A percentile compares a stretch with the other conserved stretches of the same genome.
These are phyloP conservation scores for Dolichomitus sp. DNA, from an alignment of 2,888 invertebrate genomes.

Conservation along the genomic window DNA sequence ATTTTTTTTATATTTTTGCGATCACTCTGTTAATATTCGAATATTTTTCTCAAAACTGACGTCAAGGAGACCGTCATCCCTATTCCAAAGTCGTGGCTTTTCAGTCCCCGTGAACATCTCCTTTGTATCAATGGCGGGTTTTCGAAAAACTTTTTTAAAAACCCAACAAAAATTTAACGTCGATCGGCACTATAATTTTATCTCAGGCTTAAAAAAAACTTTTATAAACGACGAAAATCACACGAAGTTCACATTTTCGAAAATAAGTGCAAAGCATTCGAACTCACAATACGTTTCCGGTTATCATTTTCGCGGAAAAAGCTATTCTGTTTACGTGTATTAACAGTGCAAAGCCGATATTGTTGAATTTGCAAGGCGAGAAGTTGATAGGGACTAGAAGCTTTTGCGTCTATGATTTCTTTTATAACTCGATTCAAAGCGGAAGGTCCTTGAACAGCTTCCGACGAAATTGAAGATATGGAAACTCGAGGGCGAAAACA, in stretches of 20 bases:
- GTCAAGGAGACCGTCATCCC: too few relatives aligned
- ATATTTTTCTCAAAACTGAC: too few relatives aligned
- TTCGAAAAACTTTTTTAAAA: too few relatives aligned
- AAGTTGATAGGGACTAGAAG: neutral
- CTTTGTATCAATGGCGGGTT: too few relatives aligned
- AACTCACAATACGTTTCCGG: constrained; percentile 6
- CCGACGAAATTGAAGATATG: constrained; percentile 10
- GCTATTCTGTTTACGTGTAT: neutral
- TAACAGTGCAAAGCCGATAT: neutral
- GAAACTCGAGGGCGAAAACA: neutral
- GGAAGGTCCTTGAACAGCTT: constrained; percentile 16
- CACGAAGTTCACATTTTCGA: neutral
- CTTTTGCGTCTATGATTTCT: neutral
- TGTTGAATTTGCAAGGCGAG: neutral
- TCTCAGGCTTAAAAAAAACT: too few relatives aligned
- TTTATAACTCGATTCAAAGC: constrained; percentile 2
- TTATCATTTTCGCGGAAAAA: neutral
- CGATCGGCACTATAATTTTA: too few relatives aligned
- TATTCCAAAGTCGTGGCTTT: too few relatives aligned
- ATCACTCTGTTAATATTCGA: too few relatives aligned
- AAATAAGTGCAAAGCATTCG: neutral
- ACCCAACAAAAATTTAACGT: too few relatives aligned
- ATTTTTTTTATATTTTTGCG: too few relatives aligned
- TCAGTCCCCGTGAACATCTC: too few relatives aligned
- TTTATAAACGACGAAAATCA: neutral